Percentiles rank a stretch among this genome's conserved stretches.
Conservation (phyloP, 2,888 invertebrate species). For the Chalcosyrphus nemorum region DNA sequence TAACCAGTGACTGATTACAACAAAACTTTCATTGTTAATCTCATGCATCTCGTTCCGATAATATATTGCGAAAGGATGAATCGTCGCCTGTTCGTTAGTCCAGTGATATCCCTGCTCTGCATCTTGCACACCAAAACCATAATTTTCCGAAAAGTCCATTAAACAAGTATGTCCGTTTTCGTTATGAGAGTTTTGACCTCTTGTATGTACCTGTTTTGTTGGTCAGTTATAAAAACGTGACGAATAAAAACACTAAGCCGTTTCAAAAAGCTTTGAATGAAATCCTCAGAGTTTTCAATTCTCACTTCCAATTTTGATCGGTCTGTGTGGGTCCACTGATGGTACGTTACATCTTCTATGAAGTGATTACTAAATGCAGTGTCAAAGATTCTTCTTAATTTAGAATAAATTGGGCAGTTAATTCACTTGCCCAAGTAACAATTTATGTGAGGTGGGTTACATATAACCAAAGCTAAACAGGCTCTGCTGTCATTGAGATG, state of each 20-base stretch:
- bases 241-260: not conserved
- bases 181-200: not conserved
- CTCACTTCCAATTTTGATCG: not conserved
- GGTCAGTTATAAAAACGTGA: not conserved
- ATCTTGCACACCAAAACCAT: slow-evolving; percentile 38
- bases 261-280: not conserved
- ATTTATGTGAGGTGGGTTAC: not conserved
- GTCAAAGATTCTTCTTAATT: not conserved
- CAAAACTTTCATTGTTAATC: not conserved
- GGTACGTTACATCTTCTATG: not conserved
- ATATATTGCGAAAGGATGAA: not conserved
- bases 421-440: not conserved
- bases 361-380: not conserved
- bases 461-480: not conserved
- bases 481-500: not conserved
- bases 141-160: slow-evolving; percentile 50
- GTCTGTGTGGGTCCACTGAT: not conserved
- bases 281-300: not conserved
- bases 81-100: slow-evolving; percentile 32
- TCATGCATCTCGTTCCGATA: not conserved
- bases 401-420: not conserved
- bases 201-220: not conserved
- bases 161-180: slow-evolving; percentile 12
- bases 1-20: slow-evolving; percentile 12
- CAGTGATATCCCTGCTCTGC: slow-evolving; percentile 40